Evolutionary conservation across 1,140 invertebrate species (phyloP).

Genomic region (Mactra quadrangularis): DNA sequence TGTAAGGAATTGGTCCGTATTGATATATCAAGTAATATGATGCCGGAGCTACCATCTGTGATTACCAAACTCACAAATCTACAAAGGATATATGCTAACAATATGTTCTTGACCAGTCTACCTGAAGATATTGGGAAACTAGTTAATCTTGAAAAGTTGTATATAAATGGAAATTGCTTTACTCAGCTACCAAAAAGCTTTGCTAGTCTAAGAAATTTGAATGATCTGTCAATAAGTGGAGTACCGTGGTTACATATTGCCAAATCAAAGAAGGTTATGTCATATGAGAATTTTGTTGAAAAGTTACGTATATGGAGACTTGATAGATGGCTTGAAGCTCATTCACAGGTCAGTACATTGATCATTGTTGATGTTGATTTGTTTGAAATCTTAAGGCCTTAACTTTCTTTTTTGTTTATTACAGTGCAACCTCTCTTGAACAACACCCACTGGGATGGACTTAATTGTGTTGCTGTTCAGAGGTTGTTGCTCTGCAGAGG

Average conservation of each 20-base stretch:
- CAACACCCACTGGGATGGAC: too few relatives aligned
- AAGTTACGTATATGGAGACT: conserved; percentile 64
- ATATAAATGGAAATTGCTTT: conserved; percentile 70
- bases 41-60: conserved; percentile 54
- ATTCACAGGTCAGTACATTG: conserved; percentile 62
- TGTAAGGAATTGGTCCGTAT: conserved; percentile 60
- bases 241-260: conserved; percentile 64
- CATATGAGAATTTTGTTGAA: conserved; percentile 71
- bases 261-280: conserved; percentile 70
- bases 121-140: conserved; percentile 73
- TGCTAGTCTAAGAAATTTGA: conserved; percentile 67
- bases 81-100: conserved; percentile 67
- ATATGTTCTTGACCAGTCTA: conserved; percentile 63
- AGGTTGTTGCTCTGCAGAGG: too few relatives aligned
- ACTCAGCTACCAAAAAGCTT: conserved; percentile 68
- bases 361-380: not conserved
- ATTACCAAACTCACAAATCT: conserved; percentile 66
- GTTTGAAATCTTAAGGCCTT: not conserved
- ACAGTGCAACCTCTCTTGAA: too few relatives aligned
- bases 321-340: conserved; percentile 65
- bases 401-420: too few relatives aligned
- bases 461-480: too few relatives aligned
- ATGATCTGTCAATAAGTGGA: conserved; percentile 72
- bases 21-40: conserved; percentile 69
- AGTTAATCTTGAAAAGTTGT: conserved; percentile 63